Evolutionary conservation across 30 jellyfish, hydroid and myxozoan species (phyloP), one percentile per base, ranked within the genome.

Genomic region (Morbakka virulenta): DNA sequence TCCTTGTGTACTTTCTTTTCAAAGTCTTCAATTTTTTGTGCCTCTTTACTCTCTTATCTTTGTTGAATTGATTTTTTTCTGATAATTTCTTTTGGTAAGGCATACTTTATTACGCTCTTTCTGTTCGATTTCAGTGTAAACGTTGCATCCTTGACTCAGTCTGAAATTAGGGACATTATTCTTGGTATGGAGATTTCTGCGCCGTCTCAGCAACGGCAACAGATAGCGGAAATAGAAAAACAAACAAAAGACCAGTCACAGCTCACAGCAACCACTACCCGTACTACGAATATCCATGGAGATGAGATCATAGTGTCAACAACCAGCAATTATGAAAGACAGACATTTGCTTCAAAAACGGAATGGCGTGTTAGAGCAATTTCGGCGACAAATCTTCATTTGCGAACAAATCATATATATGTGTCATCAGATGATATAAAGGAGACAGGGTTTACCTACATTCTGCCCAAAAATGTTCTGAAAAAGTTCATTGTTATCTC

Each of bases 151-250:
- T 70, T 95, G 52, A 95, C 99, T 2, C 99, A 95, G 61, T 87
- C 99, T 11, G 99, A 95, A 76, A 95, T 95, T 71, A 83, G 99
- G 22, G 99, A 95, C 69, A 89, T 95, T 80, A 95, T 95, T 33
- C 97, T 95, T 50, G 99, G 99, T 47, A 95, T 95, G 99, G 99
- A 95, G 71, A 95, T 95, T 31, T 94, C 99, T 20, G 99, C 99
- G 1, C 99, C 99, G 23, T 95, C 99, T 50, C 97, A 85, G 49
- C 99, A 95, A 83, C 95, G 99, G 14, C 99, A 95, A 49, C 99
- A 95, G 76, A 95, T 95, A 48, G 98, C 98, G 23, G 99, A 95
- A 79, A 95, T 95, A 1, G 99, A 95, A 62, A 95, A 95, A 75
- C 99, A 95, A 70, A 90, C 96, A 3, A 95, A 95, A 68, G 99